Conservation (phyloP, 2,888 invertebrate species). For the Hecatera dysodea region DNA sequence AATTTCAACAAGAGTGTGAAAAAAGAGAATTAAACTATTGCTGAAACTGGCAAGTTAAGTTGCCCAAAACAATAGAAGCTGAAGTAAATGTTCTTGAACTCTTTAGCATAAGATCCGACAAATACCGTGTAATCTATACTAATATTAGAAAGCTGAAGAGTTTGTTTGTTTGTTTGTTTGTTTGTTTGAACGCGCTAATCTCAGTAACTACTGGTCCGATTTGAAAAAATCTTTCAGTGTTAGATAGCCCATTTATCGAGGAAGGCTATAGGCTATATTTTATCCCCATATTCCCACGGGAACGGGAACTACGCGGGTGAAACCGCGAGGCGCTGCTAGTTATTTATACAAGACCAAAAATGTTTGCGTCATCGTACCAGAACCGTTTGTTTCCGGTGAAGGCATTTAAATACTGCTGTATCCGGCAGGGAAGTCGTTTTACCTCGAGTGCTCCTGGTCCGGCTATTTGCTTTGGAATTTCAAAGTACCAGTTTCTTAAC, state of each 20-base stretch:
- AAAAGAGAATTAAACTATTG: neutral
- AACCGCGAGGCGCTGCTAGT: too few relatives aligned
- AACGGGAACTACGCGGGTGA: too few relatives aligned
- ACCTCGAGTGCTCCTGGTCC: slow-evolving; percentile 34
- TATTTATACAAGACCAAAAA: slow-evolving; percentile 50
- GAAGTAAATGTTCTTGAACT: slow-evolving; percentile 12
- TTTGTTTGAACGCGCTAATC: too few relatives aligned
- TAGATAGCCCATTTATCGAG: too few relatives aligned
- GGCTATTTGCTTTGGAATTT: slow-evolving; percentile 57
- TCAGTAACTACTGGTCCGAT: too few relatives aligned
- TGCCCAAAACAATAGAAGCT: slow-evolving; percentile 5
- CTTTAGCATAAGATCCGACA: slow-evolving; percentile 14
- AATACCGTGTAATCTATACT: slow-evolving; percentile 30
- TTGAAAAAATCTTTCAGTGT: too few relatives aligned
- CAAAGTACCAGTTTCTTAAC: slow-evolving; percentile 57
- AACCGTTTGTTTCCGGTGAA: slow-evolving; percentile 57
- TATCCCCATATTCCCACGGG: too few relatives aligned
- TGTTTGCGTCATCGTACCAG: slow-evolving; percentile 46
- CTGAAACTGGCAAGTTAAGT: neutral
- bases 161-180: too few relatives aligned
- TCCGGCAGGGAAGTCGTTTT: slow-evolving; percentile 59
- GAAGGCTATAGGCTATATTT: too few relatives aligned
- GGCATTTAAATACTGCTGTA: slow-evolving; percentile 58
- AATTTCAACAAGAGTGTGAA: neutral
- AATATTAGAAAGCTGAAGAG: too few relatives aligned